Evolutionary conservation across 2,888 invertebrate species (phyloP).

Genomic region (Artemia sp.): DNA sequence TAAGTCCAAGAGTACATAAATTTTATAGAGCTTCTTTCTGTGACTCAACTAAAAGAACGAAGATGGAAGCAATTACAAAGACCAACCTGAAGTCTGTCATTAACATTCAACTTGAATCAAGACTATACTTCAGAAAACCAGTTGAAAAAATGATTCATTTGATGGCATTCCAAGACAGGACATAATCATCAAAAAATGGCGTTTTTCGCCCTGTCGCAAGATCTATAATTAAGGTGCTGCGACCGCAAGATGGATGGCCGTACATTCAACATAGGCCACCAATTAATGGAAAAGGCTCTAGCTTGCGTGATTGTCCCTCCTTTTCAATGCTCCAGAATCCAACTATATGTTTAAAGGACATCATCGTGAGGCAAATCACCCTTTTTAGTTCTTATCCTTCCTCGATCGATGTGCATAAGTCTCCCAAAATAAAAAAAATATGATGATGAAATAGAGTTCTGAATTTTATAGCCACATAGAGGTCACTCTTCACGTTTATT

Average conservation of each 20-base stretch:
- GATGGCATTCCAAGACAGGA: constrained; percentile 15
- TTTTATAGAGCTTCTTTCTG: too few species aligned
- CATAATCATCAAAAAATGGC: constrained; percentile 2
- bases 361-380: constrained; percentile 4
- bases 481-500: too few species aligned
- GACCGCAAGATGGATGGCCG: constrained; percentile 10
- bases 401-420: too few species aligned
- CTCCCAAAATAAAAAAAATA: too few species aligned
- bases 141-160: constrained; percentile 3
- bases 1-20: not conserved
- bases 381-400: not conserved
- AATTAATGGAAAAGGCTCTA: constrained; percentile 9
- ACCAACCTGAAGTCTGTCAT: not conserved
- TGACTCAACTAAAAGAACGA: too few species aligned
- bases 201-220: constrained; percentile 10
- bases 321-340: not conserved
- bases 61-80: not conserved
- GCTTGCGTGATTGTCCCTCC: not conserved
- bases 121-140: not conserved
- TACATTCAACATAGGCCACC: not conserved
- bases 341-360: not conserved
- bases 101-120: not conserved
- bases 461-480: too few species aligned
- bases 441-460: too few species aligned
- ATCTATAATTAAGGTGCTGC: constrained; percentile 4